Evolutionary conservation across 1,140 invertebrate species (phyloP), one percentile per base, ranked within the genome.

Genomic region (Hyphantria cunea): DNA sequence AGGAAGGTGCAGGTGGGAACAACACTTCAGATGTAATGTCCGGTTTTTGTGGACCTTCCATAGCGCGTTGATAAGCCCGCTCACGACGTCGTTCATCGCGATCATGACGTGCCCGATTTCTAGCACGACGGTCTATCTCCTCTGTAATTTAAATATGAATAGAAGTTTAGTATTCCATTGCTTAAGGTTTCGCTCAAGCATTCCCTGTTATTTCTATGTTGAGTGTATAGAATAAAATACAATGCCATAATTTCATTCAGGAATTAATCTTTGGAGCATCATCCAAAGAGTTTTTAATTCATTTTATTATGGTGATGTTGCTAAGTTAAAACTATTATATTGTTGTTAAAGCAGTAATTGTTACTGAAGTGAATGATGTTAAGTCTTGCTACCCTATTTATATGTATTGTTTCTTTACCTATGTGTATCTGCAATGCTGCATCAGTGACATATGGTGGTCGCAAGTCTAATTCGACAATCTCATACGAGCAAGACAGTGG

Each of bases 401-500:
- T n/a, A n/a, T n/a, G n/a, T n/a, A n/a, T n/a, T n/a, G n/a, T n/a
- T 25, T 25, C 17, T 25, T 25, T 5, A 25, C 17, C 17, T 25
- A 1, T 25, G 17, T 25, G 5, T 25, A 25, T 78, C 39, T 91
- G 78, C 6, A 96, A 74, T 37, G 95, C 94, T 63, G 93, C 93
- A 45, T 93, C 73, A 8, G 94, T 94, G 0, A 99, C 92, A 17
- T 94, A 78, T 3, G 96, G 95, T 45, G 94, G 92, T 71, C 93
- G 91, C 8, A 99, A 89, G 61, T 96, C 93, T 37, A 99, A 93
- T 90, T 99, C 98, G 13, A 96, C 96, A 17, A 98, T 93, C 78
- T 97, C 95, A 89, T 98, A 98, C 63, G 96, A 95, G 78, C 97
- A 97, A 65, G 96, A 96, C 0, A 98, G 84, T 1, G 98, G 98